Conservation (phyloP, 2,888 invertebrate genomes). For the Tridacna crocea region DNA sequence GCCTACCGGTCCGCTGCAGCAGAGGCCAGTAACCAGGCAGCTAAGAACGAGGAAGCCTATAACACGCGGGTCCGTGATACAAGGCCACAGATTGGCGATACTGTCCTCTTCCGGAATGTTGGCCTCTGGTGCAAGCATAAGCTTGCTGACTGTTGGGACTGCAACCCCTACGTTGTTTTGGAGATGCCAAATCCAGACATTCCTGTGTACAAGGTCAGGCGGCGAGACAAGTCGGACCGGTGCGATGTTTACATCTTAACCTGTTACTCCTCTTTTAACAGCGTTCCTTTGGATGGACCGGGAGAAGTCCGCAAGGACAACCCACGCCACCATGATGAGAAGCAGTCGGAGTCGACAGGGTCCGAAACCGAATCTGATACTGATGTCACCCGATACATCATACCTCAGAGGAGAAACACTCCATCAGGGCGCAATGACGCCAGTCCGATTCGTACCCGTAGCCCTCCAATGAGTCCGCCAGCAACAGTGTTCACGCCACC, state of each 20-base stretch:
- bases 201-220: constrained; percentile 1
- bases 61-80: not conserved
- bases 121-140: not conserved
- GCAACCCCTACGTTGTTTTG: not conserved
- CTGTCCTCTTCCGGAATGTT: not conserved
- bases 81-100: not conserved
- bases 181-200: constrained; percentile 1
- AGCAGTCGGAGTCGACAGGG: not conserved
- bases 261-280: not conserved
- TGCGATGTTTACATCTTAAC: not conserved
- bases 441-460: not conserved
- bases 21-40: not conserved
- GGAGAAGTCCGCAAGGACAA: not conserved
- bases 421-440: not conserved
- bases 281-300: not conserved
- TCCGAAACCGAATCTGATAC: not conserved
- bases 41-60: not conserved
- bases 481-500: too few species aligned
- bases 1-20: not conserved
- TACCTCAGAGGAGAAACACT: not conserved
- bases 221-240: not conserved
- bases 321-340: not conserved
- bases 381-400: not conserved
- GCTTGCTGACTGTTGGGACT: not conserved
- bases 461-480: not conserved